Conservation (phyloP, 2,113 vertebrate genomes). For the Peucedramus taeniatus region DNA sequence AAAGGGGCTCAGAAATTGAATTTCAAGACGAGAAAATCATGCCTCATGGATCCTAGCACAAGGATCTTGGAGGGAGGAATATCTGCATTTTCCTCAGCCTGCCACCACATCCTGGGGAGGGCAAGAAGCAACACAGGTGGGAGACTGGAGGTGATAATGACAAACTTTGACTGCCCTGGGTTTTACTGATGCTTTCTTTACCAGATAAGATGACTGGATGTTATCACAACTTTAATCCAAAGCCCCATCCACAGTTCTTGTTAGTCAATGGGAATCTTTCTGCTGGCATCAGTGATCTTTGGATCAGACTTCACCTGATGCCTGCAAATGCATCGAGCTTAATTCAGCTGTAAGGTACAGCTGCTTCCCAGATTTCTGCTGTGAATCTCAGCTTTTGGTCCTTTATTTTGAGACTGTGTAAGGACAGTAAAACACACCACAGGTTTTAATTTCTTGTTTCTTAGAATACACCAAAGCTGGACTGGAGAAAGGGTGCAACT, state of each 20-base stretch:
- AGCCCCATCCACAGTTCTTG: background rate
- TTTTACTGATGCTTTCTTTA: background rate
- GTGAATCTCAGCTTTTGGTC: background rate
- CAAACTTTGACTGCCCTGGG: background rate
- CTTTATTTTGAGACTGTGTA: background rate
- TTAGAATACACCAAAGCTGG: background rate
- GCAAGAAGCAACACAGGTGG: background rate
- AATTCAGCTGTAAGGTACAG: background rate
- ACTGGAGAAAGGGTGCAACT: background rate
- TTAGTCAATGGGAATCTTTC: background rate
- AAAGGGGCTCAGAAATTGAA: conserved; percentile 23
- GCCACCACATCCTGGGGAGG: background rate
- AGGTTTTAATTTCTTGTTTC: background rate
- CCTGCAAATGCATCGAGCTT: background rate
- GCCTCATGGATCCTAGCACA: background rate
- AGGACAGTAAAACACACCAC: background rate
- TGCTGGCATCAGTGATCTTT: background rate
- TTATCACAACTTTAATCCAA: background rate
- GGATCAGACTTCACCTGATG: background rate
- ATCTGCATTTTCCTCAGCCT: background rate
- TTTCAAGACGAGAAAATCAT: conserved; percentile 33
- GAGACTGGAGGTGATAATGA: background rate
- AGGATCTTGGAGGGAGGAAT: background rate
- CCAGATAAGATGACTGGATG: background rate
- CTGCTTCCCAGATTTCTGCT: background rate